Percentiles rank a stretch among this genome's conserved stretches.
Conservation (phyloP, 2,113 vertebrate species). For the Microcebus ravelobensis region DNA sequence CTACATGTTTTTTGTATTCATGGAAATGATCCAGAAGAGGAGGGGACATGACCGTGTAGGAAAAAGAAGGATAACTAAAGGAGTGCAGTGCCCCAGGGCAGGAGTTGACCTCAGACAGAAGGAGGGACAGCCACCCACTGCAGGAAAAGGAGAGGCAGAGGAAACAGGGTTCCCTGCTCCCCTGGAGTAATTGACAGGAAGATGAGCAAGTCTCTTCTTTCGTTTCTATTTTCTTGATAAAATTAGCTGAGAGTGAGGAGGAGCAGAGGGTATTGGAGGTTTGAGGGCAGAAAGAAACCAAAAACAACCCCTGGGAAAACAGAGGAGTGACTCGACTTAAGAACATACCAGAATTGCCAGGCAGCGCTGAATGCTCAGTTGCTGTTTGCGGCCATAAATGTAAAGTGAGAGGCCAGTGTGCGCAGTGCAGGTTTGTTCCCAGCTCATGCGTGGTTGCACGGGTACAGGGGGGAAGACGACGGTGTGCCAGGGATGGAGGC, state of each 20-base stretch:
- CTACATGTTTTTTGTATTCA: neutral
- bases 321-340: neutral
- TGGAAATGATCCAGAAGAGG: neutral
- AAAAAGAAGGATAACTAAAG: neutral
- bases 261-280: neutral
- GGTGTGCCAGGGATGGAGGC: neutral
- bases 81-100: no score
- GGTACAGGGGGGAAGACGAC: neutral
- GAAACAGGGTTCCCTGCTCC: neutral
- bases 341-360: neutral
- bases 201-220: neutral
- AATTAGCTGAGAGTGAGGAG: neutral
- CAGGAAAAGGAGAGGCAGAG: neutral
- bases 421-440: neutral
- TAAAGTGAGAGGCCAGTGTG: neutral
- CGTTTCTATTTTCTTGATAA: neutral
- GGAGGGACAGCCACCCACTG: neutral
- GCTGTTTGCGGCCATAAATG: neutral
- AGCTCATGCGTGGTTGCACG: neutral
- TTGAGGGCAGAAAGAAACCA: neutral
- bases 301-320: neutral
- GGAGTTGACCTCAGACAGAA: neutral
- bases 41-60: neutral
- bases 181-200: neutral
- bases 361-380: neutral